A percentile compares a stretch with the other conserved stretches of the same genome.
phyloP scores from a whole-genome alignment of 2,888 invertebrate genomes.

The Apodemia zela region DNA sequence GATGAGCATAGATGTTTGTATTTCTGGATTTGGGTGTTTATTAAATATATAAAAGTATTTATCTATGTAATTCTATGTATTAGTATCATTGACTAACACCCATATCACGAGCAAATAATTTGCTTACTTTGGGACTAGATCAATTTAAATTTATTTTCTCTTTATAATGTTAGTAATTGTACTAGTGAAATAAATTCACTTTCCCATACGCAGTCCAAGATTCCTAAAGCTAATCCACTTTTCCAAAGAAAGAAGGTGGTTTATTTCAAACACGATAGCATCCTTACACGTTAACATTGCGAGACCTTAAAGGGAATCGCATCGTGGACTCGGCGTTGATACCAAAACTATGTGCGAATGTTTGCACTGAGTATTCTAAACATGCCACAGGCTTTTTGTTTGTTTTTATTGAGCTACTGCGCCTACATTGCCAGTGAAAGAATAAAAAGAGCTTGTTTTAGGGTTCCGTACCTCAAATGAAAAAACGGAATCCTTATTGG shows the following conservation, averaged over 20 bases:
- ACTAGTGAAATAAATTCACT: background rate
- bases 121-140: too few species aligned
- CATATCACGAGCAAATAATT: too few species aligned
- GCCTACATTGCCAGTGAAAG: background rate
- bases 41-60: too few species aligned
- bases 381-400: background rate
- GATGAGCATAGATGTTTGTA: too few species aligned
- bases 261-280: background rate
- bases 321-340: background rate
- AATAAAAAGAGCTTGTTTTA: background rate
- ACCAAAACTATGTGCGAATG: background rate
- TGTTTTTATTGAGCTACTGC: background rate
- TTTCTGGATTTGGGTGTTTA: too few species aligned
- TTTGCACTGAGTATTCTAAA: background rate
- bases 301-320: constrained; percentile 8
- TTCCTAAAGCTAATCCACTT: background rate
- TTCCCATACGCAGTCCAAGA: background rate
- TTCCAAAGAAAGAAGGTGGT: constrained; percentile 12
- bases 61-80: too few species aligned
- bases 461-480: too few species aligned
- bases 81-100: too few species aligned
- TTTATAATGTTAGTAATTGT: too few species aligned
- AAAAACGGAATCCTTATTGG: too few species aligned
- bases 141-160: too few species aligned
- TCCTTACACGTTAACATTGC: constrained; percentile 7